Percentiles rank a stretch among this genome's conserved stretches.
Evolutionary conservation across 2,113 vertebrate species (phyloP).

Genomic region (Cardinalis cardinalis): DNA sequence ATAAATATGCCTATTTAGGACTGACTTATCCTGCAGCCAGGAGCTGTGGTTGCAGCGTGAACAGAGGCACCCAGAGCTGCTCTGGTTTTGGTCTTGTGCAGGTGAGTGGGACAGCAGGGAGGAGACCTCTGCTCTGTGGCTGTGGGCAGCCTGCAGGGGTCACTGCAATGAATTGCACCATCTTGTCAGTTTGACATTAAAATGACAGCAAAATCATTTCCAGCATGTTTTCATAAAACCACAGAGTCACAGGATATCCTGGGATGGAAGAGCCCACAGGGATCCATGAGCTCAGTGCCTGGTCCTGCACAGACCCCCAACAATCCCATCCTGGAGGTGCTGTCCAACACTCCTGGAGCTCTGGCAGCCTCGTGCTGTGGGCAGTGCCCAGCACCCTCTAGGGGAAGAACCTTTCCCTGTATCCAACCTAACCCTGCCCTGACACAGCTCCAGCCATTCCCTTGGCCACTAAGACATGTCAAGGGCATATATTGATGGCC

Average conservation of each 20-base stretch:
- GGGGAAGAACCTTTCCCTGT: fast-evolving
- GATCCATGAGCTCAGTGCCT: not conserved
- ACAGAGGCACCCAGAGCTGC: not conserved
- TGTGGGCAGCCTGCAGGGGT: not conserved
- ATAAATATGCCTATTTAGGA: not conserved
- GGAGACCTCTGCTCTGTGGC: not conserved
- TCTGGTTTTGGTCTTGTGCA: not conserved
- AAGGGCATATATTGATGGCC: not conserved
- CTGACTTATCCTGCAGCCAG: not conserved
- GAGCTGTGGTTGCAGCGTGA: not conserved
- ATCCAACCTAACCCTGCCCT: fast-evolving
- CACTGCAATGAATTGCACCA: not conserved
- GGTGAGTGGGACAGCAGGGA: not conserved
- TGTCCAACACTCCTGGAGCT: not conserved
- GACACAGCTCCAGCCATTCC: fast-evolving
- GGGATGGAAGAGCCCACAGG: not conserved
- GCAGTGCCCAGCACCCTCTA: not conserved
- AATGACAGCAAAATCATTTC: not conserved
- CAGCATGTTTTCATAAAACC: not conserved
- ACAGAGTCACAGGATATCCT: not conserved
- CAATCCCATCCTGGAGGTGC: not conserved
- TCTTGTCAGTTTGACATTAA: not conserved
- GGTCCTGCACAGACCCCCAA: not conserved
- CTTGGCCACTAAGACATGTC: not conserved
- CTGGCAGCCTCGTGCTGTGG: not conserved